A percentile compares a stretch with the other conserved stretches of the same genome.
These are phyloP conservation scores for Dipodomys spectabilis DNA, from an alignment of 2,113 vertebrate genomes.

Conservation along the genomic window DNA sequence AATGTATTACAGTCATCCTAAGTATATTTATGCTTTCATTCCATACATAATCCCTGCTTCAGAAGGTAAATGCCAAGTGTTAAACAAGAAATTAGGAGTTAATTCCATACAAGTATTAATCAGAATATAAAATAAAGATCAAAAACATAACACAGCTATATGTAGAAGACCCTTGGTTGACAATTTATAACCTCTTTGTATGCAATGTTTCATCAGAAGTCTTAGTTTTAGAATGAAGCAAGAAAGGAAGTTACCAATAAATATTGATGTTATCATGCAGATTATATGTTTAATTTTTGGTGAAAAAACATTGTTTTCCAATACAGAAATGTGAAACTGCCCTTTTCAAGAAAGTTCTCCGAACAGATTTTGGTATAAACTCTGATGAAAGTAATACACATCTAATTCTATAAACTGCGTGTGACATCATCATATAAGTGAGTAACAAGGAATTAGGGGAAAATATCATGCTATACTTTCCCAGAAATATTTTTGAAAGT, in stretches of 20 bases:
- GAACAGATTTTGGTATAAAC: not conserved
- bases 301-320: not conserved
- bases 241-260: conserved; percentile 7
- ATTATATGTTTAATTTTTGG: not conserved
- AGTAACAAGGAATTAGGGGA: not conserved
- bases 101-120: conserved; percentile 7
- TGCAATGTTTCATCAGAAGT: not conserved
- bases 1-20: not conserved
- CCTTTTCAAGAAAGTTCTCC: conserved; percentile 21
- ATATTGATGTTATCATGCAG: not conserved
- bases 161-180: not conserved
- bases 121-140: conserved; percentile 27
- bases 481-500: not conserved
- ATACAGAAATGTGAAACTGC: not conserved
- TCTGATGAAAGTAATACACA: not conserved
- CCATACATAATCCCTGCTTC: not conserved
- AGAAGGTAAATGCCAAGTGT: conserved; percentile 51
- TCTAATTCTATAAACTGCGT: not conserved
- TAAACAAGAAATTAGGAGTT: conserved; percentile 32
- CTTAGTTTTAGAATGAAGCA: not conserved
- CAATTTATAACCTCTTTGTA: not conserved
- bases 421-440: not conserved
- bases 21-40: conserved; percentile 58
- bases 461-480: not conserved
- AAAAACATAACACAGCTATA: not conserved